Evolutionary conservation across 2,113 vertebrate genomes (phyloP).

Genomic region (Melanostigma gelatinosum): DNA sequence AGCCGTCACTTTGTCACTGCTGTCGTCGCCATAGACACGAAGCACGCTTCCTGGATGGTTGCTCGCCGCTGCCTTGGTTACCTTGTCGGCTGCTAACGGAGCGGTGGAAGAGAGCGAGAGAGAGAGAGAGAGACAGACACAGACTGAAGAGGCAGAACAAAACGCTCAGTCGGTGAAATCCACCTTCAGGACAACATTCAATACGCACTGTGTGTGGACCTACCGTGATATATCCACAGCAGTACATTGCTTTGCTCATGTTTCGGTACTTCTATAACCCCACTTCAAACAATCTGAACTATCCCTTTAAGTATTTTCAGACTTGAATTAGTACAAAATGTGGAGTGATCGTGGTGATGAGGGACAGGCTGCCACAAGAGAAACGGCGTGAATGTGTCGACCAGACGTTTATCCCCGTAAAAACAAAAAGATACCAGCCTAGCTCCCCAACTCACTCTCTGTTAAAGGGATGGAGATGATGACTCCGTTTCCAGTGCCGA

Average conservation of each 20-base stretch:
- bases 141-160: neutral
- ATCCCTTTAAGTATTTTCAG: neutral
- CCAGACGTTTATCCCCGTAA: neutral
- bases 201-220: neutral
- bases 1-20: conserved; percentile 94
- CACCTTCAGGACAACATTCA: neutral
- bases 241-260: too few species aligned
- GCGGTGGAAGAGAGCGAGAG: conserved; percentile 57
- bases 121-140: neutral
- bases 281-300: too few species aligned
- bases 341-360: neutral
- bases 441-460: conserved; percentile 56
- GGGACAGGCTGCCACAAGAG: neutral
- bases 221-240: neutral
- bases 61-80: conserved; percentile 80
- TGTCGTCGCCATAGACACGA: conserved; percentile 94
- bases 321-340: neutral
- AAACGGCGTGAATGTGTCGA: neutral
- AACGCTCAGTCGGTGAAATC: neutral
- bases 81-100: conserved; percentile 84
- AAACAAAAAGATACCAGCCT: neutral
- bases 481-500: conserved; percentile 96
- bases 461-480: conserved; percentile 96
- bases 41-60: conserved; percentile 89
- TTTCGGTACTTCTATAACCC: too few species aligned